A percentile compares a stretch with the other conserved stretches of the same genome.
phyloP scores from a whole-genome alignment of 1,140 invertebrate genomes.

The Bombus haemorrhoidalis region DNA sequence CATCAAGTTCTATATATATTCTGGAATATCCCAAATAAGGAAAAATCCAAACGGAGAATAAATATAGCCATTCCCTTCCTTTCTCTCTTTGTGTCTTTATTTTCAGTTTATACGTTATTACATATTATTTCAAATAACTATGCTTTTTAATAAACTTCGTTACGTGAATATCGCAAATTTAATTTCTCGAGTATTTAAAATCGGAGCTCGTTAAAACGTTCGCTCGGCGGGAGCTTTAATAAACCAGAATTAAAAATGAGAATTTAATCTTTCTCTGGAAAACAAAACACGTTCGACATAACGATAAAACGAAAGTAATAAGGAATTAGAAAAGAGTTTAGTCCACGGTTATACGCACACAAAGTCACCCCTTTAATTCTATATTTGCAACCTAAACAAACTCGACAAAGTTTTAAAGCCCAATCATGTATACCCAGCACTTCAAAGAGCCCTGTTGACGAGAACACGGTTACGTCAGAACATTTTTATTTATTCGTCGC shows the following conservation, averaged over 20 bases:
- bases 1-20: no score
- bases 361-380: neutral
- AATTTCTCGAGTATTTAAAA: neutral
- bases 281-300: neutral
- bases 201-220: neutral
- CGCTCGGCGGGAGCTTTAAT: neutral
- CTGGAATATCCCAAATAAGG: no score
- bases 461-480: neutral
- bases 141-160: no score
- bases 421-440: constrained; percentile 5
- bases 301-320: neutral
- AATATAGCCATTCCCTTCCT: no score
- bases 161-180: no score
- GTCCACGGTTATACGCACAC: no score
- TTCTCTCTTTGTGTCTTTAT: no score
- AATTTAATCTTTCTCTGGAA: no score
- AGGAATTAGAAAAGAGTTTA: neutral
- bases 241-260: neutral
- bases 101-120: no score
- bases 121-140: no score
- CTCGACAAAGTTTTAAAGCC: constrained; percentile 16
- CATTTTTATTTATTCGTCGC: constrained; percentile 28
- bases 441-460: neutral
- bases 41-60: no score
- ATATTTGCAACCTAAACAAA: constrained; percentile 14